Evolutionary conservation across 2,888 invertebrate genomes (phyloP), one percentile per base, ranked within the genome.

Genomic region (Dermolepida albohirtum): DNA sequence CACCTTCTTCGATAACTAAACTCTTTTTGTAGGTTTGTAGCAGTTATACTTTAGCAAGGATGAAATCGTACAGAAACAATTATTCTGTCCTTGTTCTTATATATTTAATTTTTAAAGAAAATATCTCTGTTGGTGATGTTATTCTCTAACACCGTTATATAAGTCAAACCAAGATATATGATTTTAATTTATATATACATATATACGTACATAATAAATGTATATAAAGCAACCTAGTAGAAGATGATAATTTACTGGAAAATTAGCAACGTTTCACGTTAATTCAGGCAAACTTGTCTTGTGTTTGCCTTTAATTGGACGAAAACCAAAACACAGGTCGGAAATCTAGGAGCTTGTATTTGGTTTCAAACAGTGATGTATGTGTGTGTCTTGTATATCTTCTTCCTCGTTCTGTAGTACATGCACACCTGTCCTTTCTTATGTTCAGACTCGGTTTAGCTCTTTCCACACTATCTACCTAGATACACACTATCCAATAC

Each of bases 301-400:
- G 80, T 82, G 82, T 83, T 82, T 81, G 81, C 80, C 81, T 82
- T 81, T 81, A 83, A 83, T 83, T 83, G 83, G 81, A 81, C 81
- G 82, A 81, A 83, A 83, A 83, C 83, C 83, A 81, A 82, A 83
- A 83, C 82, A 82, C 80, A 80, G 81, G 81, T 82, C 81, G 81
- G 81, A 81, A 82, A 82, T 82, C 81, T 75, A 75, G 74, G 79
- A 78, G 74, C 78, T 77, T 79, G 80, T 81, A 81, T 81, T 82
- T 77, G 80, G 80, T 81, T 81, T 80, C 80, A 78, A 77, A 79
- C 79, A 62, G 39, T 62, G 62, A 67, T 34, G 59, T 52, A 29
- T 64, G 29, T 27, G 29, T 12, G 16, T 43, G 43, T 47, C 8
- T 10, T 29, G 34, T 50, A 22, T n/a, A 34, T 62, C 8, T 62